Percentiles rank a stretch among this genome's conserved stretches.
Evolutionary conservation across 2,888 invertebrate genomes (phyloP).

Genomic region (Omphaloscelis lunosa): DNA sequence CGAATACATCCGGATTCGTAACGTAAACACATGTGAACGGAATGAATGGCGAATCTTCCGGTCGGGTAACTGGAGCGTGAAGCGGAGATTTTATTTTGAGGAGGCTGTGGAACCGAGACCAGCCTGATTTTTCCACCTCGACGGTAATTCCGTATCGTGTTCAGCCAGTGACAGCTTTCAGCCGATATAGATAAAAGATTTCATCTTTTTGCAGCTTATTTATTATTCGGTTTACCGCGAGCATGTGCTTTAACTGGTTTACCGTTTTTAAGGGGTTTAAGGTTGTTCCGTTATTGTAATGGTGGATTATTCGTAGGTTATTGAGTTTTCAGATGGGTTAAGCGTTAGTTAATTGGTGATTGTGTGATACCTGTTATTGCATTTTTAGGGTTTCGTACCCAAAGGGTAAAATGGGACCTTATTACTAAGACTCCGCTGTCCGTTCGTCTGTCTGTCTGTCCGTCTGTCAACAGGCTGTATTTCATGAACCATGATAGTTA

Average conservation of each 20-base stretch:
- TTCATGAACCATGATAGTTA: too few relatives aligned
- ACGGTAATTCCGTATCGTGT: conserved; percentile 69
- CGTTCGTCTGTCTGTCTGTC: too few relatives aligned
- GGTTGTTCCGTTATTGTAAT: conserved; percentile 41
- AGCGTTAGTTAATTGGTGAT: conserved; percentile 12
- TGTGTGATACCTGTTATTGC: neutral
- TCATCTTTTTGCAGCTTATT: conserved; percentile 58
- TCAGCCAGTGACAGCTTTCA: conserved; percentile 56
- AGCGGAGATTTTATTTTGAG: conserved; percentile 81
- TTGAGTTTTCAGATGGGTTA: conserved; percentile 28
- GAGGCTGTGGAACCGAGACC: conserved; percentile 72
- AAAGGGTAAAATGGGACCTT: too few relatives aligned
- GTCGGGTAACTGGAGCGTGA: conserved; percentile 80
- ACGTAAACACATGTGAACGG: conserved; percentile 74
- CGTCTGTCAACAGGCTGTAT: too few relatives aligned
- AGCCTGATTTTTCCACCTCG: conserved; percentile 77
- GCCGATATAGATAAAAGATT: conserved; percentile 63
- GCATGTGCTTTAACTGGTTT: conserved; percentile 36
- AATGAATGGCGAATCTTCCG: conserved; percentile 79
- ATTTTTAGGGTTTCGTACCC: too few relatives aligned
- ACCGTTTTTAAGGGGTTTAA: conserved; percentile 22
- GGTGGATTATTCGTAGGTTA: conserved; percentile 29
- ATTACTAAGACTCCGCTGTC: too few relatives aligned
- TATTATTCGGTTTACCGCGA: conserved; percentile 54
- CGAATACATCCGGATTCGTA: conserved; percentile 65